A percentile compares a stretch with the other conserved stretches of the same genome.
Conservation (phyloP, 1,140 invertebrate species). For the Ceratitis capitata region DNA sequence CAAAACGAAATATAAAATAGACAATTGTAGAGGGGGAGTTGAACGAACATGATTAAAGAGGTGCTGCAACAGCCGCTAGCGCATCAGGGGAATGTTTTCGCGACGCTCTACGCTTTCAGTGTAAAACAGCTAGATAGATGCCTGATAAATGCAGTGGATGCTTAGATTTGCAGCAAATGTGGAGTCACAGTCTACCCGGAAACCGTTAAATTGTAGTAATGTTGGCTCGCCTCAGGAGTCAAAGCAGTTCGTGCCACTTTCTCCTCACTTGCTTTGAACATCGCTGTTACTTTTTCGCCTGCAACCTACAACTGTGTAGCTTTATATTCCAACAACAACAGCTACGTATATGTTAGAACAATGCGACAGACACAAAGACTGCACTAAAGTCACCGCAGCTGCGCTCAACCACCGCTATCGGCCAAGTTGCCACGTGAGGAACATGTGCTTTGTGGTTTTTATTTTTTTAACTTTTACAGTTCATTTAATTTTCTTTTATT, state of each 20-base stretch:
- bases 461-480: too few relatives aligned
- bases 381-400: neutral
- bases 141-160: neutral
- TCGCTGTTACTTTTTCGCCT: neutral
- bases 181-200: neutral
- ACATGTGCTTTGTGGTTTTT: too few relatives aligned
- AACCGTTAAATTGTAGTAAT: constrained; percentile 4
- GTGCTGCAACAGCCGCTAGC: neutral
- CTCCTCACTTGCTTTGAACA: neutral
- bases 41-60: constrained; percentile 6
- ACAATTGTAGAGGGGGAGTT: too few relatives aligned
- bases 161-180: too few relatives aligned
- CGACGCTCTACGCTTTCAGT: neutral
- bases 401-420: neutral
- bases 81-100: neutral
- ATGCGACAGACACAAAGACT: neutral
- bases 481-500: neutral
- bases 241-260: neutral
- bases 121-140: too few relatives aligned
- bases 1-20: too few relatives aligned
- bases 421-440: neutral
- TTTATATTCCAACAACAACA: neutral
- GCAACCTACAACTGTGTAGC: neutral
- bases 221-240: neutral
- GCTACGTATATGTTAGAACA: neutral